Conservation (phyloP, 1,140 invertebrate species). For the Colletes latitarsis region DNA sequence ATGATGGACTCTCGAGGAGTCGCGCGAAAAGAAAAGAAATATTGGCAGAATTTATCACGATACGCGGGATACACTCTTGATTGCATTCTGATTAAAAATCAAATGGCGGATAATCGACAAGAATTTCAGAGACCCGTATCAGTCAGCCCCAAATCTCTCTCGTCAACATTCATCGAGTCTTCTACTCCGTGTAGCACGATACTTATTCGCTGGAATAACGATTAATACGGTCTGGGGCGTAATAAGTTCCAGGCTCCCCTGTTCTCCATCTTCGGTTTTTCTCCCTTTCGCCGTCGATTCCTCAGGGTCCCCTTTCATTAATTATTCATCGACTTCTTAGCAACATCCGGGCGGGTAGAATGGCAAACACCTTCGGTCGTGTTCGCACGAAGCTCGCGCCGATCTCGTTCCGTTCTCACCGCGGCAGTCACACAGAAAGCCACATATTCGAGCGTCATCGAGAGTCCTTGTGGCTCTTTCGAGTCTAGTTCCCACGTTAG, state of each 20-base stretch:
- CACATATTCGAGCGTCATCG: neutral
- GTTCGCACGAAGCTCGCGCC: conserved; percentile 48
- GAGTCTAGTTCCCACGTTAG: conserved; percentile 12
- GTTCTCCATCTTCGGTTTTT: conserved; percentile 24
- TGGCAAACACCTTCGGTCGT: conserved; percentile 31
- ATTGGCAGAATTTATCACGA: no score
- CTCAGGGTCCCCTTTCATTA: conserved; percentile 43
- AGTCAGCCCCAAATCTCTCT: no score
- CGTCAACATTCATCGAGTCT: no score
- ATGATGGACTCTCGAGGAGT: neutral
- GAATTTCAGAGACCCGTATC: no score
- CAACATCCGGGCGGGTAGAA: conserved; percentile 26
- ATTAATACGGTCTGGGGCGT: conserved; percentile 23
- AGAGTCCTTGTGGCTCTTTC: conserved; percentile 25
- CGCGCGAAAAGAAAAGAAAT: no score
- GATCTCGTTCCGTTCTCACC: conserved; percentile 23
- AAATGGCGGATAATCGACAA: no score
- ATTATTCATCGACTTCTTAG: conserved; percentile 62
- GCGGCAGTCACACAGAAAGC: neutral
- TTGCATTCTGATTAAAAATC: no score
- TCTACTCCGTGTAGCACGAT: neutral
- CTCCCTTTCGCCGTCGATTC: conserved; percentile 26
- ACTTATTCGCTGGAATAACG: neutral
- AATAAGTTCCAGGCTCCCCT: conserved; percentile 6
- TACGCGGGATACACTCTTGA: no score